These are phyloP conservation scores for Micrastur ruficollis DNA, from an alignment of 2,797 vertebrate species.

Conservation along the genomic window DNA sequence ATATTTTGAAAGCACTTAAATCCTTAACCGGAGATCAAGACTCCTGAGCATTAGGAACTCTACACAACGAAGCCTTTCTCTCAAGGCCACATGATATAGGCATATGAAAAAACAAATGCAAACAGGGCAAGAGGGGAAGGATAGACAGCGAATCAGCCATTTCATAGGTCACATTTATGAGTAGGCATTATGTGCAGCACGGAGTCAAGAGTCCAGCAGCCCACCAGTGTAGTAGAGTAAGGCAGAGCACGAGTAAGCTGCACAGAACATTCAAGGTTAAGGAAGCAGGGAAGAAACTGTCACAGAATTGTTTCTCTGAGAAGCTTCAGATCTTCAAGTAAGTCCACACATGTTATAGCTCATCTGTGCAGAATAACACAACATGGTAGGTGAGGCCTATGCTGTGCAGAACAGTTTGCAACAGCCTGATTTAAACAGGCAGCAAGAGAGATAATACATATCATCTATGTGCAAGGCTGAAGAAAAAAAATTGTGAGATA, in stretches of 20 bases:
- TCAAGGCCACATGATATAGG: not conserved
- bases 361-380: not conserved
- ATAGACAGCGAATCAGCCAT: not conserved
- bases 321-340: not conserved
- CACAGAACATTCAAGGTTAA: not conserved
- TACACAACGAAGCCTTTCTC: not conserved
- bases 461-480: not conserved
- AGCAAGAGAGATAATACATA: not conserved
- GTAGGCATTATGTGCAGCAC: not conserved
- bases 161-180: not conserved
- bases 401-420: not conserved
- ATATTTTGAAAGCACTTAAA: not conserved
- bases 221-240: not conserved
- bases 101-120: not conserved
- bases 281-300: not conserved
- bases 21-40: not conserved
- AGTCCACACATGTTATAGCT: not conserved
- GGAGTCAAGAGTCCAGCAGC: not conserved
- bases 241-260: not conserved
- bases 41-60: not conserved
- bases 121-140: not conserved
- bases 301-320: not conserved
- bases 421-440: not conserved
- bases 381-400: not conserved
- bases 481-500: not conserved